Conservation (phyloP, 2,113 vertebrate genomes). For the Nesoenas mayeri region DNA sequence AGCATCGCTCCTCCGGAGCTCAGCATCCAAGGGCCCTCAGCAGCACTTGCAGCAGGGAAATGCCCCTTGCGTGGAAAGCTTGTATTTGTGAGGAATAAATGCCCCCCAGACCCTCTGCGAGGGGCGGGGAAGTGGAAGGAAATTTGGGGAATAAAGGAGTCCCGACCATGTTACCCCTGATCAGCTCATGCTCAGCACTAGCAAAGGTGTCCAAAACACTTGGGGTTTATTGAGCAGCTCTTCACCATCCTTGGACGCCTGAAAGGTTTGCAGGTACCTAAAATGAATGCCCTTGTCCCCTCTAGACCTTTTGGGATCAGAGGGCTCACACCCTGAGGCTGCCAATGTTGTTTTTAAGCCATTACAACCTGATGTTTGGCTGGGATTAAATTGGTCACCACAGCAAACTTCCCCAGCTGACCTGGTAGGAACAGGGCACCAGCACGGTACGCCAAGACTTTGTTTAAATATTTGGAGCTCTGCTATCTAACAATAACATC, state of each 20-base stretch:
- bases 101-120: background rate
- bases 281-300: background rate
- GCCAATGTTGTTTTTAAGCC: background rate
- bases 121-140: background rate
- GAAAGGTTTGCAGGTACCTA: background rate
- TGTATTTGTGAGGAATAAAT: background rate
- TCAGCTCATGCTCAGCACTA: accelerated
- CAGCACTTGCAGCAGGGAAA: background rate
- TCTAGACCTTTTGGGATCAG: background rate
- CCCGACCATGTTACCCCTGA: accelerated
- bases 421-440: background rate
- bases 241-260: background rate
- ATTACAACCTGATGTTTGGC: background rate
- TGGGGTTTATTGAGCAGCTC: background rate
- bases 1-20: too few relatives aligned
- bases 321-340: background rate
- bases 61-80: accelerated
- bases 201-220: accelerated
- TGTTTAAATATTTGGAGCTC: background rate
- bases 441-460: background rate
- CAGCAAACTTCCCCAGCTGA: background rate
- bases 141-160: accelerated
- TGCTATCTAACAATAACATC: background rate
- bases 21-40: background rate
- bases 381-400: background rate